Percentiles rank a stretch among this genome's conserved stretches.
Conservation (phyloP, 2,888 invertebrate species). For the Amitus sp. region DNA sequence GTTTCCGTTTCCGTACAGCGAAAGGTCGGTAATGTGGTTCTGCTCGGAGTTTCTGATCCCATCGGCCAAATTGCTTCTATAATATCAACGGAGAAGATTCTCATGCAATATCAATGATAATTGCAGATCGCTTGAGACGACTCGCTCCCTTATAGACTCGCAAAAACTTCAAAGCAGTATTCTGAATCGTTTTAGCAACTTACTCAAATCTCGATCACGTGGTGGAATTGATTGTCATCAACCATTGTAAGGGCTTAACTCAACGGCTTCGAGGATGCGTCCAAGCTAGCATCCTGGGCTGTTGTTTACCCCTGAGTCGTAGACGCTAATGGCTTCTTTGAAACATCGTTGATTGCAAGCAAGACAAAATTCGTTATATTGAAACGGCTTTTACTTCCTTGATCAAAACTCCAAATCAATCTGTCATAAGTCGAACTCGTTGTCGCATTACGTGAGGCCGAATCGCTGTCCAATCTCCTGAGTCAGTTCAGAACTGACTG, state of each 20-base stretch:
- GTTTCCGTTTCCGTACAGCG: neutral
- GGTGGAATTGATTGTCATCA: constrained; percentile 11
- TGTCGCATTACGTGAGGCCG: neutral
- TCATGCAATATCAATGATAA: too few species aligned
- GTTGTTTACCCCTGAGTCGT: constrained; percentile 11
- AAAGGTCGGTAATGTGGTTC: too few species aligned
- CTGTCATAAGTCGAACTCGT: neutral
- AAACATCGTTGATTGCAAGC: neutral
- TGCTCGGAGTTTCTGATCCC: too few species aligned
- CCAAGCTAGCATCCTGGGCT: constrained; percentile 4
- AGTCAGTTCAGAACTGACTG: constrained; percentile 19
- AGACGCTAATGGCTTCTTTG: neutral
- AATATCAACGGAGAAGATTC: constrained; percentile 1
- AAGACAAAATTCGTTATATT: constrained; percentile 9
- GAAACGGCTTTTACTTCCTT: constrained; percentile 12
- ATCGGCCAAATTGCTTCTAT: neutral
- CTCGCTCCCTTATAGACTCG: too few species aligned
- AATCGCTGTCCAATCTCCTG: neutral
- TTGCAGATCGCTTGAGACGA: too few species aligned
- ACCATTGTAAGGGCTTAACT: constrained; percentile 1
- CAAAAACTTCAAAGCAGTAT: constrained; percentile 4
- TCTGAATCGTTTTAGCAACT: constrained; percentile 5
- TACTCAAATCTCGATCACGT: constrained; percentile 7
- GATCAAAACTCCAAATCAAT: constrained; percentile 12
- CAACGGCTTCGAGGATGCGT: constrained; percentile 17